Percentiles rank a stretch among this genome's conserved stretches.
These are phyloP conservation scores for Myrmophylax atrothorax DNA, from an alignment of 2,113 vertebrate species.

Conservation along the genomic window DNA sequence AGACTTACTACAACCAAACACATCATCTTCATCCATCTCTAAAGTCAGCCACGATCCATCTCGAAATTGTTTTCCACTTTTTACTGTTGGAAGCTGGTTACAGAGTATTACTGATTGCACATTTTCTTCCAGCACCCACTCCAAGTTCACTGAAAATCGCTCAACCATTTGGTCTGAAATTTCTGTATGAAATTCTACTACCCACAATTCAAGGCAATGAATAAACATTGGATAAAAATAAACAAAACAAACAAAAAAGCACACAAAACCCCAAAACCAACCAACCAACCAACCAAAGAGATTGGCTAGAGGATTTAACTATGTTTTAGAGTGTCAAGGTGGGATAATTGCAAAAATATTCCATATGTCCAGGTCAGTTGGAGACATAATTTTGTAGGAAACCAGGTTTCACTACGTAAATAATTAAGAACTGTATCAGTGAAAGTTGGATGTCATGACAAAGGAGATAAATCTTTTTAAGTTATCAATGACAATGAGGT, in stretches of 20 bases:
- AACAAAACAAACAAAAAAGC: not conserved
- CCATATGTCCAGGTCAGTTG: not conserved
- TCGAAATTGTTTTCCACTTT: not conserved
- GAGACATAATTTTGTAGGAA: not conserved
- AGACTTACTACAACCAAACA: not conserved
- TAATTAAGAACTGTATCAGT: not conserved
- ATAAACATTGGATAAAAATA: not conserved
- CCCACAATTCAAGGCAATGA: not conserved
- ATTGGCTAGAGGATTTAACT: not conserved
- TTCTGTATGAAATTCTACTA: not conserved
- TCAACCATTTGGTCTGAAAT: not conserved
- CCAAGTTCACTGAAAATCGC: not conserved
- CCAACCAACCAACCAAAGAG: no score
- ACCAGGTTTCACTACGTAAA: not conserved
- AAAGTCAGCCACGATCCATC: not conserved
- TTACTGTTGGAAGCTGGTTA: not conserved
- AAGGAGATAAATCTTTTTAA: not conserved
- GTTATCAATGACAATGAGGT: fast-evolving
- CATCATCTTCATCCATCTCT: not conserved
- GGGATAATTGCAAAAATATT: not conserved
- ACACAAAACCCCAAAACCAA: not conserved
- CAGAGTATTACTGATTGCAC: not conserved
- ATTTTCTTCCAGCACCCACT: not conserved
- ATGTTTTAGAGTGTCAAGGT: not conserved
- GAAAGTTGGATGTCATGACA: no score